phyloP scores from a whole-genome alignment of 2,888 invertebrate genomes.

The Ichneumoninae sp. region DNA sequence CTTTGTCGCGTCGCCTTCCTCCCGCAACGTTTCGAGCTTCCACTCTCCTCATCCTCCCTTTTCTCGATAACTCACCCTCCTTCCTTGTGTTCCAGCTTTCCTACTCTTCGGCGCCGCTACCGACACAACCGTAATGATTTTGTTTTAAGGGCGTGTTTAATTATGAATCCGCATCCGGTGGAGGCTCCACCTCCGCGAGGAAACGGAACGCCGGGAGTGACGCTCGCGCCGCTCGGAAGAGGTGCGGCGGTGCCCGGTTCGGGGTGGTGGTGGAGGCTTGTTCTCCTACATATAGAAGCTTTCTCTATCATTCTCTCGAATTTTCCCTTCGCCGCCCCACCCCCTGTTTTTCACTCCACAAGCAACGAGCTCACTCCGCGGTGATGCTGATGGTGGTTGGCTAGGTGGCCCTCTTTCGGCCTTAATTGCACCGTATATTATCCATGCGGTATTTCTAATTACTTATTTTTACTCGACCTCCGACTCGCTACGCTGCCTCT shows the following conservation, averaged over 20 bases:
- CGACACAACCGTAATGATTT: constrained; percentile 83
- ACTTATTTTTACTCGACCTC: constrained; percentile 80
- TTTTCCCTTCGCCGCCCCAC: constrained; percentile 31
- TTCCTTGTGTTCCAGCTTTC: constrained; percentile 15
- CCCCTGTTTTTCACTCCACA: constrained; percentile 38
- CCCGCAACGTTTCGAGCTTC: constrained; percentile 48
- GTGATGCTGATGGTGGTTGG: constrained; percentile 66
- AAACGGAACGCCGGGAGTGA: constrained; percentile 69
- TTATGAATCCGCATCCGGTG: constrained; percentile 84
- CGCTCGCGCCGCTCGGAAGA: constrained; percentile 72
- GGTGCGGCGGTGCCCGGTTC: constrained; percentile 61
- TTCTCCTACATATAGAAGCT: constrained; percentile 11
- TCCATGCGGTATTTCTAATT: constrained; percentile 83
- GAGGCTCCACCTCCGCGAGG: constrained; percentile 83
- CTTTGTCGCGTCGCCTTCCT: constrained; percentile 67
- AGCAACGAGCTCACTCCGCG: constrained; percentile 60
- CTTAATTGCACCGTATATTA: constrained; percentile 84
- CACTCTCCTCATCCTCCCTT: constrained; percentile 60
- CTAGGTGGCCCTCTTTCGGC: constrained; percentile 82
- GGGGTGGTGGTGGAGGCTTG: constrained; percentile 52
- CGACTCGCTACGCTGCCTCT: constrained; percentile 78
- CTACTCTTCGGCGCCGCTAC: constrained; percentile 66
- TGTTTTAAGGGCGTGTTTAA: constrained; percentile 85
- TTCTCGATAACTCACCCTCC: constrained; percentile 50
- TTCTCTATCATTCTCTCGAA: constrained; percentile 63